Percentiles rank a stretch among this genome's conserved stretches.
phyloP scores from a whole-genome alignment of 2,888 invertebrate genomes.

The Dolichopus griseipennis region DNA sequence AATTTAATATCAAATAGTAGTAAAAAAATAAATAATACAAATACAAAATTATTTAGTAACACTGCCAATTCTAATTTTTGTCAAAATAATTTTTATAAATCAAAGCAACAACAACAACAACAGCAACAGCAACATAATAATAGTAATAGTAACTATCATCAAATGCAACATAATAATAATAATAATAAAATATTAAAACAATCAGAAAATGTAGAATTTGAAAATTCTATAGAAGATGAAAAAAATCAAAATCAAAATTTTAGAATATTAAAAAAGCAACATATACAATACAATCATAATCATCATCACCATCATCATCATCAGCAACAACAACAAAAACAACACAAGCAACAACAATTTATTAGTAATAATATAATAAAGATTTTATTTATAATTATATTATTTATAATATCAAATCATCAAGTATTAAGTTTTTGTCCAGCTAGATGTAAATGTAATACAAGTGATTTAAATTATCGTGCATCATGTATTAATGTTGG shows the following conservation, averaged over 20 bases:
- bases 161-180: not conserved
- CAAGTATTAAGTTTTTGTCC: constrained; percentile 62
- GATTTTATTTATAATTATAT: not conserved
- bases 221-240: not conserved
- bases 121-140: not conserved
- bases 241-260: not conserved
- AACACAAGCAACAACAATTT: not conserved
- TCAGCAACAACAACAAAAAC: not conserved
- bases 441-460: constrained; percentile 67
- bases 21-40: not conserved
- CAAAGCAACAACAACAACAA: not conserved
- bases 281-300: not conserved
- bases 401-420: constrained; percentile 29
- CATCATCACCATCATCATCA: not conserved
- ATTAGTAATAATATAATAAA: not conserved
- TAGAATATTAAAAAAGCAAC: not conserved
- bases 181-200: too few relatives aligned
- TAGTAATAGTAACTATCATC: too few relatives aligned
- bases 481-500: constrained; percentile 69
- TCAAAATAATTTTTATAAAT: not conserved
- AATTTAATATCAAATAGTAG: not conserved
- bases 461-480: constrained; percentile 61
- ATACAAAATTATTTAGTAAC: not conserved
- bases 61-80: not conserved
- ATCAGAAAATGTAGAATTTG: too few relatives aligned